phyloP scores from a whole-genome alignment of 1,140 invertebrate species.

The Leptestheria dahalacensis region DNA sequence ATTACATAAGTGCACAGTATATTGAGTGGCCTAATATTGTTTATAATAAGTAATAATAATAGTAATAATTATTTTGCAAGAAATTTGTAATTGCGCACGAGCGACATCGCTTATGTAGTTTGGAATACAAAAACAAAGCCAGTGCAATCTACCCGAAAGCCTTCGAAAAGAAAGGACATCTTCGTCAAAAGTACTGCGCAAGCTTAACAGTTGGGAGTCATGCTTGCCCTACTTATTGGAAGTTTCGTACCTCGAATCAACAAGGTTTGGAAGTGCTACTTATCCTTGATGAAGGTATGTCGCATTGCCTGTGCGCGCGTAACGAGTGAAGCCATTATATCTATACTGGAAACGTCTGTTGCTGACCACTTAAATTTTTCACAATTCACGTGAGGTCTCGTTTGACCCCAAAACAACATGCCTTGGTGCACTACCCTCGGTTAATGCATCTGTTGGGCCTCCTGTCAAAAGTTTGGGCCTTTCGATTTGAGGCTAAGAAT shows the following conservation, averaged over 20 bases:
- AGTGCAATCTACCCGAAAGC: not conserved
- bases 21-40: no score
- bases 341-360: slow-evolving; percentile 10
- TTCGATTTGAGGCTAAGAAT: slow-evolving; percentile 15
- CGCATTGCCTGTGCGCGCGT: slow-evolving; percentile 1
- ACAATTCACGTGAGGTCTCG: not conserved
- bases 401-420: slow-evolving; percentile 11
- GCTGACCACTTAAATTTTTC: slow-evolving; percentile 3
- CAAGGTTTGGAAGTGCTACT: slow-evolving; percentile 1
- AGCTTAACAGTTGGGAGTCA: slow-evolving; percentile 2
- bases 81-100: no score
- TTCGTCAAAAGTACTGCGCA: slow-evolving; percentile 11
- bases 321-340: not conserved
- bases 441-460: slow-evolving; percentile 9
- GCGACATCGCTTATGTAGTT: no score
- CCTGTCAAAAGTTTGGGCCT: slow-evolving; percentile 7
- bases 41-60: no score
- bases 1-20: no score
- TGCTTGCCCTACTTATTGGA: slow-evolving; percentile 7
- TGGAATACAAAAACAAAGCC: slow-evolving; percentile 13
- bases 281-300: slow-evolving; percentile 7
- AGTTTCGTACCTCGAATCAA: not conserved
- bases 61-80: no score
- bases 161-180: slow-evolving; percentile 5
- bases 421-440: slow-evolving; percentile 9